Base-by-base conservation (phyloP, 2,113 vertebrate genomes). In the Tachysurus fulvidraco region DNA sequence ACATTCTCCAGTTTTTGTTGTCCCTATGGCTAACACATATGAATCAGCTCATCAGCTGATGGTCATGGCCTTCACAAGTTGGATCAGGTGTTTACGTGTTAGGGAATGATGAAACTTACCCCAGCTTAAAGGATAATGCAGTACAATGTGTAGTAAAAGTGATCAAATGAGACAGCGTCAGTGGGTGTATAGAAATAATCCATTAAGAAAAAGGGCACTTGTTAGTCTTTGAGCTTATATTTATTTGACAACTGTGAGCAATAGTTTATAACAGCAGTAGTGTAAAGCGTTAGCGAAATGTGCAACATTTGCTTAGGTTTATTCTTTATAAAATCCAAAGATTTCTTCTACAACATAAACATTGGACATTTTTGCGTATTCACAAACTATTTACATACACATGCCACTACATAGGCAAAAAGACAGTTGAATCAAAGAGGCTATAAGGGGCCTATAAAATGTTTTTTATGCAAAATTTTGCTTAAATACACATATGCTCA, bases 211-310 rank as follows among this genome's bases (percentile, higher is more conserved):
- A 83, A 50, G 14, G 41, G 82, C 23, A 83, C 71, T 60, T 30
- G 28, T 30, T 44, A 83, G 50, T 64, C 12, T 80, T 65, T 82
- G 67, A 79, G 30, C 96, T 95, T 93, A 96, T 93, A 90, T 95
- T 95, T 96, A 98, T 98, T 98, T 96, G 96, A 93, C 93, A 95
- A 95, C 94, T 97, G 95, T 96, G 96, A 95, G 95, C 94, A 97
- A 98, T 98, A 98, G 98, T 97, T 99, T 98, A 98, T 95, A 95
- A 97, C 96, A 96, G 96, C 96, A 88, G 96, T 96, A 97, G 97
- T 96, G 96, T 94, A 96, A 97, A 98, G 97, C 97, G 91, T 96
- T 96, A 97, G 97, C 93, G 89, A 97, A 97, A 97, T 97, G 96
- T 97, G 96, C 97, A 97, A 96, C 95, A 95, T 94, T 93, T 93